Conservation (phyloP, 2,113 vertebrate genomes). For the Dipodomys ordii region DNA sequence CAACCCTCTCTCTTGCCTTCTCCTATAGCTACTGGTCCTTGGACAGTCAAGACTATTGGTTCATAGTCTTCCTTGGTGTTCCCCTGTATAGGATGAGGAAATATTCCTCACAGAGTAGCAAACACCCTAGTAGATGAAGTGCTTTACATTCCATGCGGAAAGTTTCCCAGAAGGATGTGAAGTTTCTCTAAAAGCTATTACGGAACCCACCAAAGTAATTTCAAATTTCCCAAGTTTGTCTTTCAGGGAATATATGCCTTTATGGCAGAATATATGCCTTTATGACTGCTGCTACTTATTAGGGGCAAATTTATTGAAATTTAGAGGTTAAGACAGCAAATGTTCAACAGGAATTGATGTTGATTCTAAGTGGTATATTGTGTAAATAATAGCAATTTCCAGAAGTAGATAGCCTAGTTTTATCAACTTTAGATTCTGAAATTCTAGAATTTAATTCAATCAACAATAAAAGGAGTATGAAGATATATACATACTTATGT, state of each 20-base stretch:
- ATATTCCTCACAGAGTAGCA: neutral
- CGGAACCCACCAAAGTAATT: neutral
- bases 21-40: neutral
- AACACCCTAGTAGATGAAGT: neutral
- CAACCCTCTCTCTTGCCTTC: neutral
- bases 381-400: neutral
- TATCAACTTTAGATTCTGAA: neutral
- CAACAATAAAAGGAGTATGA: neutral
- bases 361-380: neutral
- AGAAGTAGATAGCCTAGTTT: neutral
- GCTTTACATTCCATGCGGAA: neutral
- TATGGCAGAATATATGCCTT: no score
- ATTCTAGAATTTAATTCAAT: constrained; percentile 8
- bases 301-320: neutral
- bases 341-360: neutral
- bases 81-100: no score
- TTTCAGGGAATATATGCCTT: neutral
- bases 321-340: neutral
- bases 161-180: neutral
- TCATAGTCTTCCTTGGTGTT: no score
- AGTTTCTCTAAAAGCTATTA: neutral
- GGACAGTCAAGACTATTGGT: neutral
- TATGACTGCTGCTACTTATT: neutral
- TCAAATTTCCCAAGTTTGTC: neutral
- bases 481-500: neutral